Conservation (phyloP, 2,113 vertebrate species). For the Lophius piscatorius region DNA sequence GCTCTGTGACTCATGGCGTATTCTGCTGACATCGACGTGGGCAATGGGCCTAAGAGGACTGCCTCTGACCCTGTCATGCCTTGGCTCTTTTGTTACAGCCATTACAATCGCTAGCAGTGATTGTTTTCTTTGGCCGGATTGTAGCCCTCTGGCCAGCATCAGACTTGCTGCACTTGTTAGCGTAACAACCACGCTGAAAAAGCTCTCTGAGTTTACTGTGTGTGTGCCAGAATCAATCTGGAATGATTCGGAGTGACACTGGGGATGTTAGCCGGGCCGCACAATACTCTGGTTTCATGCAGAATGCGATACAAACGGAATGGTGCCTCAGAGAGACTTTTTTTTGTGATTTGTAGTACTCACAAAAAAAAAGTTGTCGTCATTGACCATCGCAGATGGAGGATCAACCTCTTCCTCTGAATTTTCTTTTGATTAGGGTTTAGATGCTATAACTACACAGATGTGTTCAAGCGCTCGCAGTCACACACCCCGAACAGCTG, state of each 20-base stretch:
- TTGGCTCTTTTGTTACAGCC: conserved; percentile 10
- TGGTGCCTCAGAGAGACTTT: no score
- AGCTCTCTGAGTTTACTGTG: not conserved
- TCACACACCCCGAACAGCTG: conserved; percentile 29
- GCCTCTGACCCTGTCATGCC: conserved; percentile 12
- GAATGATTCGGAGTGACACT: conserved; percentile 2
- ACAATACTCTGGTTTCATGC: not conserved
- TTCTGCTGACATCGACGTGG: conserved; percentile 1
- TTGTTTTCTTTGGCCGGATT: conserved; percentile 16
- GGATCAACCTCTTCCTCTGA: conserved; percentile 27
- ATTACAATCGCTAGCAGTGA: conserved; percentile 7
- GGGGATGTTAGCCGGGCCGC: conserved; percentile 7
- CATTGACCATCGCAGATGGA: conserved; percentile 8
- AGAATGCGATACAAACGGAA: conserved; percentile 10
- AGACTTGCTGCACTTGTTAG: conserved; percentile 15
- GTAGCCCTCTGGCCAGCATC: conserved; percentile 14
- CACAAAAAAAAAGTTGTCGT: conserved; percentile 10
- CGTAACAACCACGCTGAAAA: conserved; percentile 11
- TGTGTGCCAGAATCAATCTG: conserved; percentile 1
- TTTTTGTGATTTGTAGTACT: no score
- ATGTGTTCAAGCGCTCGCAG: conserved; percentile 18
- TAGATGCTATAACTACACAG: conserved; percentile 38
- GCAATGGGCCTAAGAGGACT: conserved; percentile 1
- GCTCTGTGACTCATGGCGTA: conserved; percentile 23
- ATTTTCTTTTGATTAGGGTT: conserved; percentile 51